Evolutionary conservation across 2,797 vertebrate genomes (phyloP), one percentile per base, ranked within the genome.

Genomic region (Monodelphis domestica): DNA sequence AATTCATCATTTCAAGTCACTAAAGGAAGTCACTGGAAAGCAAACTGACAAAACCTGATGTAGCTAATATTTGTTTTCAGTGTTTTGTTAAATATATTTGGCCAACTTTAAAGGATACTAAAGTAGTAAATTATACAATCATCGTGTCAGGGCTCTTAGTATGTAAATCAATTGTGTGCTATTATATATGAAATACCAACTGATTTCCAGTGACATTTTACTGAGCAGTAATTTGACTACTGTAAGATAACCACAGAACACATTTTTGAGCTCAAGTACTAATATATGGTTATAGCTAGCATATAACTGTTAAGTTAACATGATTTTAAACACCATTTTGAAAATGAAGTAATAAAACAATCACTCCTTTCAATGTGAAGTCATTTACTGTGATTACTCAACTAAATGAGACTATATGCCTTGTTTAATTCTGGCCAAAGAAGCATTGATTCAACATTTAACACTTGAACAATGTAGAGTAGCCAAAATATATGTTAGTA

Each of bases 351-450:
- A 89, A 95, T 90, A 97, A 94, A 96, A 29, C 26, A 53, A 91
- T 91, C 12, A 91, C 93, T 93, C 88, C 4, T 94, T 97, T 95
- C 55, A 90, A 57, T 95, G 93, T 63, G 51, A 97, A 97, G 96
- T 87, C 89, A 90, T 50, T 92, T 92, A 63, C 28, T 6, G 53
- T 91, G 17, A 90, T 95, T 96, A 95, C 30, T 94, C 89, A 95
- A 29, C 5, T 84, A 97, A 95, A 93, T 87, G 14, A 96, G 93
- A 92, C 38, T 92, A 95, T 53, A 87, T 59, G 3, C 33, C 28
- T 93, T 96, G n/a, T 87, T 26, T 92, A 96, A 89, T 38, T 51
- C 57, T 12, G 5, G 12, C 55, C 2, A 17, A 63, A 59, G 26
- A 91, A 90, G 52, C 89, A 94, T 33, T 70, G 91, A 30, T 28